Base-by-base conservation (phyloP, 1,140 invertebrate species). In the Habropoda laboriosa region DNA sequence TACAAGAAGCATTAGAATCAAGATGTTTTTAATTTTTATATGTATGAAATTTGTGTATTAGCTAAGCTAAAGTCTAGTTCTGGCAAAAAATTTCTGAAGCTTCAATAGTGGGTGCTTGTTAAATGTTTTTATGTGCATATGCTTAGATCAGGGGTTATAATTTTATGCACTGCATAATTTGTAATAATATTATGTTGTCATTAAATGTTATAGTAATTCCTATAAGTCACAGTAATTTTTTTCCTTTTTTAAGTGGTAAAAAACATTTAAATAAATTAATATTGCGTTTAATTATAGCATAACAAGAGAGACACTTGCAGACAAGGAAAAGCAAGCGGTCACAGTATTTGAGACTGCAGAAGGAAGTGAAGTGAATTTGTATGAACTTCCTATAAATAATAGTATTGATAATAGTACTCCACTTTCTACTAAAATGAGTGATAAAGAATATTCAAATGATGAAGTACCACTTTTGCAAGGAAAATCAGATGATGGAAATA, bases 401-500 rank as follows among this genome's bases (percentile, higher is more conserved):
- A 73, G 16, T 73, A 13, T 32, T n/a, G 45, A 63, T 35, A 27
- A 60, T 38, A 73, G n/a, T 55, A 63, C 2, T 73, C 6, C 24
- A 42, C 4, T 53, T 32, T 53, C 57, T 30, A 24, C 3, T 38
- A 67, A 8, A 42, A 72, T 72, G 40, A 58, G 27, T 24, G 66
- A 84, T n/a, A 55, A 71, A n/a, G 60, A 83, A 21, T 30, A 12
- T 45, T 8, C n/a, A 4, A 66, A 55, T 18, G 18, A 84, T 42
- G 58, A 83, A 24, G 24, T 7, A 21, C 21, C 18, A 2, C 16
- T 21, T 35, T 32, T 27, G 7, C 47, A 16, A 27, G 18, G 40
- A 8, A 45, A 27, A 18, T 5, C 12, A 0, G 38, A 73, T 51
- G 18, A 21, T 4, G 47, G 45, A 27, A 60, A 49, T 12, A 35